Percentiles rank a stretch among this genome's conserved stretches.
These are phyloP conservation scores for Panagrolaimus sp. DNA, from an alignment of 1,140 invertebrate species.

Conservation along the genomic window DNA sequence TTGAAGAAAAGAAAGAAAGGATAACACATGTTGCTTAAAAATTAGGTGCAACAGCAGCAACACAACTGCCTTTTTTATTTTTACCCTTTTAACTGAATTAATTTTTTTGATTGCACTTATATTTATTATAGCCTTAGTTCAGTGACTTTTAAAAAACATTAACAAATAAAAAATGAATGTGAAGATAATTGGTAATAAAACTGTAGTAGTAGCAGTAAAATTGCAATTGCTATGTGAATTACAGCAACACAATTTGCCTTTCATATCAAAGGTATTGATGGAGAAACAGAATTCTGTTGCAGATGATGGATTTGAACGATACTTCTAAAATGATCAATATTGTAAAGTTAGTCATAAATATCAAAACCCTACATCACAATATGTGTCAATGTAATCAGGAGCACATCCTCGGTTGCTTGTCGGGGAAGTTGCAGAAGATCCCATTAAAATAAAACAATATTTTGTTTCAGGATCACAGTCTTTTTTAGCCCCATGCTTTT, in stretches of 20 bases:
- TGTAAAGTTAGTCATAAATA: not conserved
- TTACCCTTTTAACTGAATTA: too few relatives aligned
- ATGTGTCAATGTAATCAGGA: not conserved
- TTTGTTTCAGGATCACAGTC: not conserved
- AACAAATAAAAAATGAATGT: too few relatives aligned
- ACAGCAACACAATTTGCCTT: not conserved
- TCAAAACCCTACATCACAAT: not conserved
- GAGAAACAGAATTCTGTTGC: not conserved
- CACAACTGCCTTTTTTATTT: too few relatives aligned
- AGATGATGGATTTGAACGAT: too few relatives aligned
- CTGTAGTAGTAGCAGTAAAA: not conserved
- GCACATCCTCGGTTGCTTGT: not conserved
- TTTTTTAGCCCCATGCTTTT: not conserved
- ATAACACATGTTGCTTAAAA: too few relatives aligned
- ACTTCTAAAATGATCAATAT: too few relatives aligned
- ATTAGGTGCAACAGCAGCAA: too few relatives aligned
- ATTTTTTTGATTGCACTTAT: too few relatives aligned
- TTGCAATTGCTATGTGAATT: not conserved
- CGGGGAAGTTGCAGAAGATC: not conserved
- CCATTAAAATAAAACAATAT: conserved; percentile 1
- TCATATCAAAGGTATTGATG: not conserved
- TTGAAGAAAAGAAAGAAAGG: too few relatives aligned
- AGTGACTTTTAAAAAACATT: too few relatives aligned
- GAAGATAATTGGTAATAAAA: too few relatives aligned
- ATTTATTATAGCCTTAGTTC: too few relatives aligned